Conservation (phyloP, 2,888 invertebrate genomes). For the Dryococelus australis region DNA sequence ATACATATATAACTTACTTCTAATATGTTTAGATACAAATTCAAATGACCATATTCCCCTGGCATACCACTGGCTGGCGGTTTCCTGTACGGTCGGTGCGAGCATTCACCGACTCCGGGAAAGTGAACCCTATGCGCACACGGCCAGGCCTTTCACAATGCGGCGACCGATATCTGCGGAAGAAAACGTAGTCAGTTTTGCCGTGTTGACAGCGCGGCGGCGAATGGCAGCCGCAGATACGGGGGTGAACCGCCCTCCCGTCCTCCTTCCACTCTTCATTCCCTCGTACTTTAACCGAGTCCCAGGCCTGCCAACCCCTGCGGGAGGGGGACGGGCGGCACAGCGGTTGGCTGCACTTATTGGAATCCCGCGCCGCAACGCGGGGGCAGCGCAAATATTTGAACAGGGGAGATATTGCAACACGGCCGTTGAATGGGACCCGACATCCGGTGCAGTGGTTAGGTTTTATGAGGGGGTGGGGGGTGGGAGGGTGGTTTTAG, state of each 20-base stretch:
- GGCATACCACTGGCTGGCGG: too few species aligned
- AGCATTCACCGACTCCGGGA: too few species aligned
- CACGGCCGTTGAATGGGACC: conserved; percentile 25
- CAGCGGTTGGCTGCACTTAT: conserved; percentile 28
- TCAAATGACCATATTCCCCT: too few species aligned
- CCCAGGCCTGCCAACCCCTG: background rate
- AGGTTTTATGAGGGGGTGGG: background rate
- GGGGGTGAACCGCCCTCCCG: too few species aligned
- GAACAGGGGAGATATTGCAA: conserved; percentile 23
- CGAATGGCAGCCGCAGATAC: background rate
- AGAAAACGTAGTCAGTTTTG: background rate
- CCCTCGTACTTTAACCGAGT: background rate
- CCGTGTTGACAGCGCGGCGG: background rate
- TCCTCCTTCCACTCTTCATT: background rate
- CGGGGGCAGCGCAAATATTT: conserved; percentile 30
- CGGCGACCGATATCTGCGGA: conserved; percentile 7
- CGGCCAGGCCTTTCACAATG: conserved; percentile 17
- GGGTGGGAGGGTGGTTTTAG: background rate
- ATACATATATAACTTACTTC: too few species aligned
- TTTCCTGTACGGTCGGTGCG: too few species aligned
- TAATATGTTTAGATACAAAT: too few species aligned
- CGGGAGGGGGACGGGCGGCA: background rate
- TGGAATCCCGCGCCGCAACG: conserved; percentile 18
- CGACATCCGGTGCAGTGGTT: conserved; percentile 22
- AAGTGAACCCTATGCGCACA: background rate